Base-by-base conservation (phyloP, 2,888 invertebrate species). In the Scaeva pyrastri region DNA sequence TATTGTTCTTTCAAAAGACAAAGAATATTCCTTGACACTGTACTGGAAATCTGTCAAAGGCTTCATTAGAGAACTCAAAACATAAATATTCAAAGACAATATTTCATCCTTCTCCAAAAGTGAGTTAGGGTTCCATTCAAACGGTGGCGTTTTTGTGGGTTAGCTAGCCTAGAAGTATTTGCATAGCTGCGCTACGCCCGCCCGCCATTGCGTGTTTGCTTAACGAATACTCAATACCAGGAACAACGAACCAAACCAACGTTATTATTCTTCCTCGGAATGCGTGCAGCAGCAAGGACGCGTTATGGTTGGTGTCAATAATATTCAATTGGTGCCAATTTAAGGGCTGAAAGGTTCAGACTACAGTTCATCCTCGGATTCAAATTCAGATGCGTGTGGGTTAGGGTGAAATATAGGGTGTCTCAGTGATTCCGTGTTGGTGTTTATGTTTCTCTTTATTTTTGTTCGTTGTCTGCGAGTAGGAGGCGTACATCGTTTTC, bases 311-410 rank as follows among this genome's bases (percentile, higher is more conserved):
- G 70, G 78, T 79, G 74, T 75, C 75, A 75, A 75, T 66, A 75
- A 55, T 64, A 74, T 79, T 79, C 73, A 84, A 84, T 74, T 84
- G 70, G 64, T 68, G 62, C 55, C 78, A 83, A 83, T 83, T 79
- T 74, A 79, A 64, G 79, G 78, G 70, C 64, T 62, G 79, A 68
- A 76, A 43, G 12, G 31, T 31, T 31, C 6, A 31, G 31, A 7
- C 8, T 5, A 7, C 6, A 31, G 31, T 31, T 31, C 8, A 5
- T 7, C 6, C 8, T 8, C 16, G 60, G 55, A 78, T 83, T 83
- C 39, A 23, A 50, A 1, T 39, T n/a, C n/a, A 82, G 41, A 48
- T 68, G 21, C 16, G 39, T 21, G 39, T 21, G 39, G 21, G n/a
- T 50, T 31, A 31, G 5, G 3, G 31, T 31, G 31, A 31, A 7